Evolutionary conservation across 92 coral and sea anemone species (phyloP), one percentile per base, ranked within the genome.

Genomic region (Parazoanthus swiftii): DNA sequence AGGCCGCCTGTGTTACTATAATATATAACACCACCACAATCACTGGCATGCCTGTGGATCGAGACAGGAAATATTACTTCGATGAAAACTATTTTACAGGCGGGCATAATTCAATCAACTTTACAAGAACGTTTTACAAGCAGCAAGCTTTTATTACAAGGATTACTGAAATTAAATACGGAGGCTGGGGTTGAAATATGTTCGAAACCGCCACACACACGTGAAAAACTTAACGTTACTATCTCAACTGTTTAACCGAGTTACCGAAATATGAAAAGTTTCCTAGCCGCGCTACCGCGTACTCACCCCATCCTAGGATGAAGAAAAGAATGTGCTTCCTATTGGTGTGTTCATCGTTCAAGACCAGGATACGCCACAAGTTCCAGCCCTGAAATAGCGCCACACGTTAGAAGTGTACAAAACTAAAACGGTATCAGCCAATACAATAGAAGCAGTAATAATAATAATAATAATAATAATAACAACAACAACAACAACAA

Each of bases 251-350:
- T 13, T 54, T 54, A 54, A 13, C 59, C 11, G 59, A 1, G 18
- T 13, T 54, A 0, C 59, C 13, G 18, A 54, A 54, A 54, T 13
- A 3, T 13, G 18, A 54, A 54, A 54, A 15, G 16, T 4, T 54
- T 15, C 14, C 42, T 18, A 72, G 18, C 48, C 10, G 21, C 35
- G 66, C 37, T 25, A 44, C n/a, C 46, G 4, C 9, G 1, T 20
- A 79, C 98, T 92, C 74, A 97, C 99, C 99, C 99, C 99, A 97
- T 50, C 99, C 99, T 66, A 95, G 92, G 65, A 95, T 89, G 58
- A 95, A 95, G 93, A 93, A 97, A 67, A 95, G 84, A n/a, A 97
- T 96, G 44, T 92, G 90, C 90, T 97, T 97, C 85, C 99, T 79
- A 83, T 97, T 94, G 44, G 99, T 95, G 88, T 92, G 97, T 71